Evolutionary conservation across 1,140 invertebrate genomes (phyloP), one percentile per base, ranked within the genome.

Genomic region (Archivesica marissinica): DNA sequence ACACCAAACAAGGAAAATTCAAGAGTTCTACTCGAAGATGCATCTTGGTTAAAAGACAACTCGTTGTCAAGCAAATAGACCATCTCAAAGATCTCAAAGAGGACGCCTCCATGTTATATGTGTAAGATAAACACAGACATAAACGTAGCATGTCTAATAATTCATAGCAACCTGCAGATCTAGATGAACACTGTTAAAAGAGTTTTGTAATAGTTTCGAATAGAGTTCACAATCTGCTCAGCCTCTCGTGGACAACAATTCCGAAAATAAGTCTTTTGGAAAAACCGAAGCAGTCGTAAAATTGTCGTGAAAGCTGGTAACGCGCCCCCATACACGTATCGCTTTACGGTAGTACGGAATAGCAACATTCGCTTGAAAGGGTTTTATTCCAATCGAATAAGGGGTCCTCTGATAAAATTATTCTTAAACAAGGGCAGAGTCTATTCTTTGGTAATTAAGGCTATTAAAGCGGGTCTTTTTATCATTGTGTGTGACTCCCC

Each of bases 401-500:
- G 54, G 80, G 70, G 38, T 50, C 38, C 6, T 47, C 39, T 25
- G 33, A 72, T 33, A 2, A 56, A 39, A 56, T 75, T 47, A 28
- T n/a, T 61, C 23, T 23, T 64, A 28, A 33, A 47, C 39, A 83
- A 64, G 41, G 23, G 56, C 17, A n/a, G 35, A 59, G 80, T 50
- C 68, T n/a, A 74, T 83, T 83, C 66, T 33, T 56, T 74, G 47
- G 80, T 83, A 83, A 83, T 83, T 83, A 83, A 30, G 25, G 20
- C n/a, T 59, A 74, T 83, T 75, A 61, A 61, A 83, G 64, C 80
- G 52, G 70, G 56, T 75, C 70, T 83, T 83, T 78, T 50, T 15
- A 72, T 35, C 25, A 41, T 33, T 56, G 30, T 39, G 15, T n/a
- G 15, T 41, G 33, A 17, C 17, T 25, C 35, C 80, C 68, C 47